These are phyloP conservation scores for Yponomeuta plumbellus DNA, from an alignment of 2,888 invertebrate genomes.

Conservation along the genomic window DNA sequence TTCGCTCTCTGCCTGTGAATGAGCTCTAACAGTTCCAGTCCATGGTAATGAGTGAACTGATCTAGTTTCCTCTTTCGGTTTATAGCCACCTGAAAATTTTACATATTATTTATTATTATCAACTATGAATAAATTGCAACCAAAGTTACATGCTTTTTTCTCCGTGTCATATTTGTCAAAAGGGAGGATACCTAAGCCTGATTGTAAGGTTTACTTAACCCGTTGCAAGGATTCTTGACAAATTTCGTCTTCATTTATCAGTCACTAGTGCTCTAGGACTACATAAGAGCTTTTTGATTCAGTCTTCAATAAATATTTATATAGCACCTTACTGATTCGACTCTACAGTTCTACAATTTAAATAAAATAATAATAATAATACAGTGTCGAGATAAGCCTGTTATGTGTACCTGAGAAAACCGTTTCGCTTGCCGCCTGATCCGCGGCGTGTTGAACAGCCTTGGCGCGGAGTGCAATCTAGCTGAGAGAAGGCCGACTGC, in stretches of 20 bases:
- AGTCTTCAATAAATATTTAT: no score
- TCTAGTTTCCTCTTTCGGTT: constrained; percentile 93
- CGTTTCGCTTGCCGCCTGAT: constrained; percentile 85
- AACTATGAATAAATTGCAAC: no score
- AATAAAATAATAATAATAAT: no score
- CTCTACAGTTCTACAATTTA: no score
- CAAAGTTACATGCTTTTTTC: not conserved
- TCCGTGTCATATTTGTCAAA: not conserved
- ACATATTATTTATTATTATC: not conserved
- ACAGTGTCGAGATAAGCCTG: no score
- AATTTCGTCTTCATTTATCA: no score
- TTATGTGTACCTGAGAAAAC: constrained; percentile 80
- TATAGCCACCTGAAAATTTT: constrained; percentile 77
- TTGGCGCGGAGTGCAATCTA: constrained; percentile 83
- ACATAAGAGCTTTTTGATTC: no score
- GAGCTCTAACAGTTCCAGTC: constrained; percentile 85
- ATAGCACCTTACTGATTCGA: no score
- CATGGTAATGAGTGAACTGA: constrained; percentile 87
- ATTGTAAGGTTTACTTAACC: no score
- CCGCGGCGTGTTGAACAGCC: constrained; percentile 84
- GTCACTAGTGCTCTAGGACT: no score
- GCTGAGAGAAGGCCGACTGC: constrained; percentile 86
- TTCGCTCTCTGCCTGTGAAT: constrained; percentile 73
- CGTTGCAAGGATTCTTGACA: no score
- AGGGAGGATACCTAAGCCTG: no score